Evolutionary conservation across 30 jellyfish, hydroid and myxozoan species (phyloP), one percentile per base, ranked within the genome.

Genomic region (Hydra vulgaris): DNA sequence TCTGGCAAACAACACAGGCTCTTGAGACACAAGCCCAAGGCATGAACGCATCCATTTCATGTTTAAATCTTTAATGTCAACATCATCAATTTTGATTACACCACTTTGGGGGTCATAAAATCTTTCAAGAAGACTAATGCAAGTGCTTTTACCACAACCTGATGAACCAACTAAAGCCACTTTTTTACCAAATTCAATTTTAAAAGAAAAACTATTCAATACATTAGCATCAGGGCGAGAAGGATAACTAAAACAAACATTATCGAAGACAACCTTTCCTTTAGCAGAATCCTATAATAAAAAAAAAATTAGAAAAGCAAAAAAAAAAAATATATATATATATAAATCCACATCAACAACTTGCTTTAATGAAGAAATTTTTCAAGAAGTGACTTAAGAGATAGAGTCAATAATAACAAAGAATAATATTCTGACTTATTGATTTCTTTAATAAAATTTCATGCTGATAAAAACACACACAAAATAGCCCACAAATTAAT

Each of bases 141-240:
- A 21, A 16, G 97, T 89, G 53, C 97, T 89, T 73, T 89, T 89
- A 3, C 97, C 97, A 69, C 97, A 89, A 1, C 97, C 97, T 69
- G 95, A 84, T 21, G 95, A 79, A 20, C 97, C 97, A 70, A 89
- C 97, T 67, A 89, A 84, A 21, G 97, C 97, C 77, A 89, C 67
- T 15, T 93, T 89, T 73, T 89, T 87, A 7, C 97, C 97, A 15
- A 94, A 89, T 18, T 69, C 80, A 8, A 89, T 74, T 16, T 15
- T 56, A 22, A 89, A 85, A 0, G 81, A 61, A 26, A 89, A 55
- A 24, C 76, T 83, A 17, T 77, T 82, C 22, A 89, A 79, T 18
- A 89, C 97, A 23, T 77, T 78, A 66, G 85, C 97, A 75, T 85
- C 95, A 8, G 89, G 95, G 23, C 97, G 55, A 22, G 89, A 82